Evolutionary conservation across 2,888 invertebrate genomes (phyloP), one percentile per base, ranked within the genome.

Genomic region (Drosophila parthenogenetica): DNA sequence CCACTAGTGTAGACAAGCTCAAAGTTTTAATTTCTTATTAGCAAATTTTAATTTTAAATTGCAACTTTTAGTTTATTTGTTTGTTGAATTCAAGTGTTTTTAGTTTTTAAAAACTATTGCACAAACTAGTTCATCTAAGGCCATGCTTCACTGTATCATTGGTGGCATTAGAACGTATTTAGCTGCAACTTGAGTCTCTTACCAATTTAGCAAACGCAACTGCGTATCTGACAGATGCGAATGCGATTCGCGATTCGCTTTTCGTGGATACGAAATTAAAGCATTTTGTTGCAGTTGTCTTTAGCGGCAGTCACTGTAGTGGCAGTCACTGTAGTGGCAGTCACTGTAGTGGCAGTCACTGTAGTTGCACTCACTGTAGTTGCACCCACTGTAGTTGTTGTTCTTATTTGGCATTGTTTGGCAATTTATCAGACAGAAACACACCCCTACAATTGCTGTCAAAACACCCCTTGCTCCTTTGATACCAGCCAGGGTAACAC

Each of bases 211-310:
- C 77, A 81, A 82, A 85, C 85, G 82, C 75, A 77, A 75, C 65
- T 71, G 71, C 72, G 79, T 82, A 75, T 70, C 82, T 81, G 78
- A 73, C 77, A 84, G 73, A 84, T 81, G 73, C 81, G 77, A 66
- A 64, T 58, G 53, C 57, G 61, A 77, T 58, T 45, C 55, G 8
- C 29, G 29, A 29, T 29, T 2, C 55, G 8, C 29, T 7, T 8
- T 29, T 2, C 29, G 55, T 35, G 43, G 55, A 37, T 37, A 22
- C 45, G 2, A 55, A 45, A 50, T 58, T 71, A 53, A 71, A 57
- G 16, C 54, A 40, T 29, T 49, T 57, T 53, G 59, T 65, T 61
- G 80, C 80, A 75, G 67, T 63, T 81, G 61, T 67, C 75, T 67
- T 5, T n/a, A 22, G 22, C 5, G 22, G 22, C 22, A 22, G 22